A percentile compares a stretch with the other conserved stretches of the same genome.
Conservation (phyloP, 2,113 vertebrate species). For the Ageneiosus marmoratus region DNA sequence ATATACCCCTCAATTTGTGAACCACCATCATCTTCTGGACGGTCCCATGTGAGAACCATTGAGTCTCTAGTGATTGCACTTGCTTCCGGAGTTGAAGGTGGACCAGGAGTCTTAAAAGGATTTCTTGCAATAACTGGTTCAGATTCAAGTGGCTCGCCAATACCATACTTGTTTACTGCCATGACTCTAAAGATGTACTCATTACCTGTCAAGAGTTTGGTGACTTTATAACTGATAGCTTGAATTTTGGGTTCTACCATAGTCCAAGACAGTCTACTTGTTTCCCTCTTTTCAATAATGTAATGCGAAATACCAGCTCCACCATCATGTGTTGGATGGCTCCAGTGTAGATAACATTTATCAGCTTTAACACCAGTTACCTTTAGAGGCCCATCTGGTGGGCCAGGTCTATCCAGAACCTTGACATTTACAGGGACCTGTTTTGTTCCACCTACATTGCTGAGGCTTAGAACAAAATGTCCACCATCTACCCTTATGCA, state of each 20-base stretch:
- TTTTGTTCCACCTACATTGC: constrained; percentile 93
- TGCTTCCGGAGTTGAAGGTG: constrained; percentile 87
- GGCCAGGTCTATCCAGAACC: constrained; percentile 93
- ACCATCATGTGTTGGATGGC: constrained; percentile 90
- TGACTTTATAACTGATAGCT: constrained; percentile 93
- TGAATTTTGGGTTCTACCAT: constrained; percentile 90
- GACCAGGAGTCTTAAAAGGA: constrained; percentile 87
- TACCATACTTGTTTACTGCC: constrained; percentile 96
- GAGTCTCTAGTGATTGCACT: constrained; percentile 91
- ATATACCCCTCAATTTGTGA: constrained; percentile 93
- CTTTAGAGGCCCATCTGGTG: constrained; percentile 90
- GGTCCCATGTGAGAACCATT: constrained; percentile 90
- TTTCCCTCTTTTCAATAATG: constrained; percentile 96
- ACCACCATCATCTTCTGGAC: constrained; percentile 88
- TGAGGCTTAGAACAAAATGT: constrained; percentile 88
- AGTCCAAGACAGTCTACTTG: constrained; percentile 97
- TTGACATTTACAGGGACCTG: constrained; percentile 92
- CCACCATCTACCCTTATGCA: constrained; percentile 92
- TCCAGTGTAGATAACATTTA: constrained; percentile 96
- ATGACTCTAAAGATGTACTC: constrained; percentile 97
- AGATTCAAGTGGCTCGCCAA: constrained; percentile 93
- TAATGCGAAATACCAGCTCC: constrained; percentile 93
- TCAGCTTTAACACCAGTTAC: constrained; percentile 91
- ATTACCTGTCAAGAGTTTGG: constrained; percentile 91
- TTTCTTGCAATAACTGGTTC: constrained; percentile 89